Evolutionary conservation across 2,888 invertebrate species (phyloP).

Genomic region (Himalopsyche tibetana): DNA sequence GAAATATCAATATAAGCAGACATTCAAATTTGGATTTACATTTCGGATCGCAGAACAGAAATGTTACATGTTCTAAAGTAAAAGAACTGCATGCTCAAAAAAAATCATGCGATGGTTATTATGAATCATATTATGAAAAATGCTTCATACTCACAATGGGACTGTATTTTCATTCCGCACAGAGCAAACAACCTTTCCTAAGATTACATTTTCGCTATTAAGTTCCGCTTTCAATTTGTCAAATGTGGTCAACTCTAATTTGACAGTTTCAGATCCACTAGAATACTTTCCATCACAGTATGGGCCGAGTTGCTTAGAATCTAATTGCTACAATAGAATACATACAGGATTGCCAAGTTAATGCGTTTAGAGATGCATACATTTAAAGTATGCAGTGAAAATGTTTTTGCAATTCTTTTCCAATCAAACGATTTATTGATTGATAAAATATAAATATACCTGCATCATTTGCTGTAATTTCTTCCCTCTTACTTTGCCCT

Average conservation of each 20-base stretch:
- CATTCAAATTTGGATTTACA: too few relatives aligned
- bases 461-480: constrained; percentile 82
- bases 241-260: constrained; percentile 75
- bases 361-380: too few relatives aligned
- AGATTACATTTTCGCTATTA: constrained; percentile 82
- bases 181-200: constrained; percentile 89
- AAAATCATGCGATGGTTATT: too few relatives aligned
- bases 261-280: constrained; percentile 73
- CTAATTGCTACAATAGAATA: constrained; percentile 75
- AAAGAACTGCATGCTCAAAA: too few relatives aligned
- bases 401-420: neutral
- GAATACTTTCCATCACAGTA: constrained; percentile 79
- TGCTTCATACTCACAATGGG: constrained; percentile 82
- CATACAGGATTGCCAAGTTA: constrained; percentile 64
- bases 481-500: constrained; percentile 86
- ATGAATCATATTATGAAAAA: neutral
- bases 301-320: constrained; percentile 82
- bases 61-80: too few relatives aligned
- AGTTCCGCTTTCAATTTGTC: constrained; percentile 78
- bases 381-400: too few relatives aligned
- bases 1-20: too few relatives aligned
- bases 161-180: constrained; percentile 85
- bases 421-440: neutral
- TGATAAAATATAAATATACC: constrained; percentile 69
- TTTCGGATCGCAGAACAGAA: too few relatives aligned